Conservation (phyloP, 2,888 invertebrate species). For the Watsonalla binaria region DNA sequence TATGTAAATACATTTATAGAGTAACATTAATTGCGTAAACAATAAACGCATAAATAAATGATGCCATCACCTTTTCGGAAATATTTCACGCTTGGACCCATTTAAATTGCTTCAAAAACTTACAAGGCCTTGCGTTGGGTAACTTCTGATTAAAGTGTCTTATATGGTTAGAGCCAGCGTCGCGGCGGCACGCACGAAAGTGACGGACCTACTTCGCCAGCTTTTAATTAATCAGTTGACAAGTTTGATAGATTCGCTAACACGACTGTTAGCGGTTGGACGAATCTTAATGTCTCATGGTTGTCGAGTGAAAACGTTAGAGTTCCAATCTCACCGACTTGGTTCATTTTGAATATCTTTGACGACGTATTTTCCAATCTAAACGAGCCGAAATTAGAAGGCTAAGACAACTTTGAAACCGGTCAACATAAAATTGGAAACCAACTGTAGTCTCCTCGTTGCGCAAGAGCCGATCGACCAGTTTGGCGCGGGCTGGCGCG, state of each 20-base stretch:
- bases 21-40: too few species aligned
- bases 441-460: conserved; percentile 72
- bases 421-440: conserved; percentile 79
- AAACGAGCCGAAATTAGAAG: conserved; percentile 78
- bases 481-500: conserved; percentile 64
- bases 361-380: conserved; percentile 72
- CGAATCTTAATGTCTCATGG: conserved; percentile 25
- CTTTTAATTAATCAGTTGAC: conserved; percentile 33
- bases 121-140: neutral
- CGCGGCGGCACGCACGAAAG: conserved; percentile 13
- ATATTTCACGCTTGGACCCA: neutral
- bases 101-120: neutral
- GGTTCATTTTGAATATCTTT: conserved; percentile 40
- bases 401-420: conserved; percentile 74
- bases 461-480: conserved; percentile 71
- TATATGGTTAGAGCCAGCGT: neutral
- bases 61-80: neutral
- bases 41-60: too few species aligned
- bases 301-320: conserved; percentile 29
- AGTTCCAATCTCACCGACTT: conserved; percentile 27
- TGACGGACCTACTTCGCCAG: conserved; percentile 22
- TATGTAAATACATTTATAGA: too few species aligned
- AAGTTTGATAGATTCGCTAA: conserved; percentile 18
- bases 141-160: neutral
- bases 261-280: conserved; percentile 24